phyloP scores from a whole-genome alignment of 2,888 invertebrate genomes.

The Philonicus albiceps region DNA sequence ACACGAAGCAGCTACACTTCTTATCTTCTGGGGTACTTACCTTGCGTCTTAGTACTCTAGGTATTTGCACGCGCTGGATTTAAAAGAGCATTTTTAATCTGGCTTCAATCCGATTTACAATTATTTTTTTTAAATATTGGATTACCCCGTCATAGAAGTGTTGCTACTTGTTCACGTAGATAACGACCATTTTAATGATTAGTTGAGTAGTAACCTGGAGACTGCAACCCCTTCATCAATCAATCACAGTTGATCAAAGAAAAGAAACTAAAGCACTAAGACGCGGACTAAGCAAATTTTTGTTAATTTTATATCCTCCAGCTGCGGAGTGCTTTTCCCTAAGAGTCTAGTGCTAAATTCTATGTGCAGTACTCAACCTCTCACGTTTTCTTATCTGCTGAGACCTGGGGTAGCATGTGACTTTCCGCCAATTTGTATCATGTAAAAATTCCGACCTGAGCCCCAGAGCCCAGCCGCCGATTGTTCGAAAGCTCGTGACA shows the following conservation, averaged over 20 bases:
- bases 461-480: not conserved
- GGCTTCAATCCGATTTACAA: too few species aligned
- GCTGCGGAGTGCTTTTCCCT: not conserved
- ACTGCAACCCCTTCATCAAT: not conserved
- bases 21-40: not conserved
- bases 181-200: not conserved
- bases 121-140: too few species aligned
- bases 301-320: not conserved
- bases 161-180: not conserved
- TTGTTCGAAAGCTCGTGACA: not conserved
- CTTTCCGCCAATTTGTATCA: not conserved
- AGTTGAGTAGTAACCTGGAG: not conserved
- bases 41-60: not conserved
- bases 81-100: not conserved
- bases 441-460: not conserved
- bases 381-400: not conserved
- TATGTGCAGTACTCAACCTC: not conserved
- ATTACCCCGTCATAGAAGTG: not conserved
- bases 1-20: not conserved
- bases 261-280: not conserved
- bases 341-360: not conserved
- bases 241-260: not conserved
- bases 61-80: not conserved
- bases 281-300: not conserved
- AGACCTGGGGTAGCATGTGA: not conserved